phyloP scores from a whole-genome alignment of 2,888 invertebrate genomes.

The Drosophila formosana region DNA sequence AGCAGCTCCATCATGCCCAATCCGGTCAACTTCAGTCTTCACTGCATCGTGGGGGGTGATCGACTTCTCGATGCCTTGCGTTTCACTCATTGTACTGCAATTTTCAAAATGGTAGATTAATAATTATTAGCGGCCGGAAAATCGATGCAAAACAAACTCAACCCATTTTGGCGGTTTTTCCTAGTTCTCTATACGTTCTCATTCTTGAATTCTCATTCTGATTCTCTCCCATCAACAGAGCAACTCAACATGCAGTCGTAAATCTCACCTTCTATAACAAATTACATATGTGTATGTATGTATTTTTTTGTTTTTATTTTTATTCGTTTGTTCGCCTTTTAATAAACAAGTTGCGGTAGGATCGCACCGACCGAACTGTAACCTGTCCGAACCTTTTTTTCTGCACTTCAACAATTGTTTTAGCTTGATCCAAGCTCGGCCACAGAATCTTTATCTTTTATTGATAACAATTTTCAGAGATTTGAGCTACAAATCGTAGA shows the following conservation, averaged over 20 bases:
- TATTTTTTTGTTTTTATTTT: constrained; percentile 80
- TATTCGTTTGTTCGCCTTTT: constrained; percentile 78
- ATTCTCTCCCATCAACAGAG: constrained; percentile 31
- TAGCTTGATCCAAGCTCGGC: background rate
- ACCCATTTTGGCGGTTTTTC: constrained; percentile 76
- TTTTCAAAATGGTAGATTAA: constrained; percentile 24
- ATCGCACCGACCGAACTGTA: constrained; percentile 54
- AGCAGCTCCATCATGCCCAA: constrained; percentile 1
- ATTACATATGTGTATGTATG: constrained; percentile 46
- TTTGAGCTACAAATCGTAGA: constrained; percentile 12
- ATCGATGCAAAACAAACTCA: constrained; percentile 76
- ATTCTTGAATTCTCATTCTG: constrained; percentile 49
- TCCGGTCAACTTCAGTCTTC: constrained; percentile 32
- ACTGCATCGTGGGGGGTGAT: background rate
- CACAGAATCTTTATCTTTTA: constrained; percentile 25
- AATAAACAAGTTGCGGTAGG: constrained; percentile 71
- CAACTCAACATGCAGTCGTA: constrained; percentile 59
- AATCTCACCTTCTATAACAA: constrained; percentile 73
- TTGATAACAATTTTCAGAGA: constrained; percentile 26
- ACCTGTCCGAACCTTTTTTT: constrained; percentile 39
- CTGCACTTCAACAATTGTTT: background rate
- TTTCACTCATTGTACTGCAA: constrained; percentile 66
- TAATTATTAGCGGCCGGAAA: constrained; percentile 57
- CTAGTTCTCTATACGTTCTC: constrained; percentile 63
- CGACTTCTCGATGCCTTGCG: constrained; percentile 28